phyloP scores from a whole-genome alignment of 2,797 vertebrate genomes.

The Squalus acanthias region DNA sequence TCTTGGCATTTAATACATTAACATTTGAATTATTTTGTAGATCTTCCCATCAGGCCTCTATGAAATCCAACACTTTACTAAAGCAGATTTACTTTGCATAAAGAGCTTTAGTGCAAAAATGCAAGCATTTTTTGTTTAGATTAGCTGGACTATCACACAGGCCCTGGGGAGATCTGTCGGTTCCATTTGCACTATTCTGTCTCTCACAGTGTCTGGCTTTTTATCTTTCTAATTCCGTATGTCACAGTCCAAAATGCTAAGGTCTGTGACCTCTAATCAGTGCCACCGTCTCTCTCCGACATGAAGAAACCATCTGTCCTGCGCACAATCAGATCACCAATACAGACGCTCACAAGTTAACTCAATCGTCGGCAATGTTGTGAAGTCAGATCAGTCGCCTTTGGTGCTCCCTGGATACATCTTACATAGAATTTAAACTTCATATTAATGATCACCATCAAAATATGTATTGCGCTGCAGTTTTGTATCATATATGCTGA shows the following conservation, averaged over 20 bases:
- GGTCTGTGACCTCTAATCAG: background rate
- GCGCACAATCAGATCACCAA: background rate
- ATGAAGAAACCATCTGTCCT: too few relatives aligned
- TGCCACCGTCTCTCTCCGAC: background rate
- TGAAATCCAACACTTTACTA: background rate
- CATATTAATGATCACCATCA: background rate
- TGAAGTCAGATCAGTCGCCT: background rate
- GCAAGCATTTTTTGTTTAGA: background rate
- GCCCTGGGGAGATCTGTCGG: background rate
- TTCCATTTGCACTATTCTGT: background rate
- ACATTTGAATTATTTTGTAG: background rate
- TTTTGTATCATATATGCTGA: background rate
- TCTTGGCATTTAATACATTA: background rate
- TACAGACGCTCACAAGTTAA: background rate
- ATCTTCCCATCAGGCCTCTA: background rate
- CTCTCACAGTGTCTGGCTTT: background rate
- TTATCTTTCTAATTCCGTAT: background rate
- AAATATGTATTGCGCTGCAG: background rate
- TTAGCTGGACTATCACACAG: background rate
- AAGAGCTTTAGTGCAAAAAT: background rate
- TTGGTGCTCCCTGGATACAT: background rate
- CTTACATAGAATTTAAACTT: background rate
- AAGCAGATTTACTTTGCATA: background rate
- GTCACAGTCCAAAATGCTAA: background rate
- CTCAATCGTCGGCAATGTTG: background rate